phyloP scores from a whole-genome alignment of 37 sponge, comb jelly and placozoan genomes.

The Dysidea cf. avara region DNA sequence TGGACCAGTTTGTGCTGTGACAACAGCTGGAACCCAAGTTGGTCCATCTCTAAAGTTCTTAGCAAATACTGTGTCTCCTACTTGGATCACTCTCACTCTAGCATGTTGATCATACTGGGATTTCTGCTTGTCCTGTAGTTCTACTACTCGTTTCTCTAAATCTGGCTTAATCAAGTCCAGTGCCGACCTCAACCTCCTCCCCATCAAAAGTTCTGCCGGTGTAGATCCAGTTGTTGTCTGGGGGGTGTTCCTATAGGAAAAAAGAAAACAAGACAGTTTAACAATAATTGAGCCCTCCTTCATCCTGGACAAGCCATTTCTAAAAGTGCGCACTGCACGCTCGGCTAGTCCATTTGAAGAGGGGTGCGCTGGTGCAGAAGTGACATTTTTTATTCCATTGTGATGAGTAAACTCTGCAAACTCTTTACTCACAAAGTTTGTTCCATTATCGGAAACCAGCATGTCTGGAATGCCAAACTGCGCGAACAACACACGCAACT shows the following conservation, averaged over 20 bases:
- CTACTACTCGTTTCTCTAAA: neutral
- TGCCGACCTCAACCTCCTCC: conserved; percentile 21
- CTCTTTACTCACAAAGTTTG: conserved; percentile 30
- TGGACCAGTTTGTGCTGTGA: conserved; percentile 2
- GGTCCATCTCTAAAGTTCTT: conserved; percentile 9
- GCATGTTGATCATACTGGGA: neutral
- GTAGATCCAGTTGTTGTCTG: conserved; percentile 28
- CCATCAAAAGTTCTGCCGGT: conserved; percentile 44
- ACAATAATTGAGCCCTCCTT: neutral
- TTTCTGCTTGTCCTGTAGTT: conserved; percentile 23
- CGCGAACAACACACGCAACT: conserved; percentile 23
- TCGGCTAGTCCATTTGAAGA: no score
- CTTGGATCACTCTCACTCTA: neutral
- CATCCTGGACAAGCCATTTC: conserved; percentile 30
- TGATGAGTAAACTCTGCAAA: conserved; percentile 28
- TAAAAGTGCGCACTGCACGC: no score
- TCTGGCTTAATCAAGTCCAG: conserved; percentile 39
- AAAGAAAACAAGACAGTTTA: conserved; percentile 26
- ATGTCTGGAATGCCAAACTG: conserved; percentile 16
- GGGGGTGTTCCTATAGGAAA: conserved; percentile 32
- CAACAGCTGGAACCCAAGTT: conserved; percentile 16
- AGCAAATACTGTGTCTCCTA: conserved; percentile 23
- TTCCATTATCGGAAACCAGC: conserved; percentile 44
- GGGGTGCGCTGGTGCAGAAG: conserved; percentile 25
- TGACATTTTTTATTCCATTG: no score